Conservation (phyloP, 2,113 vertebrate species). For the Prochilodus magdalenae region DNA sequence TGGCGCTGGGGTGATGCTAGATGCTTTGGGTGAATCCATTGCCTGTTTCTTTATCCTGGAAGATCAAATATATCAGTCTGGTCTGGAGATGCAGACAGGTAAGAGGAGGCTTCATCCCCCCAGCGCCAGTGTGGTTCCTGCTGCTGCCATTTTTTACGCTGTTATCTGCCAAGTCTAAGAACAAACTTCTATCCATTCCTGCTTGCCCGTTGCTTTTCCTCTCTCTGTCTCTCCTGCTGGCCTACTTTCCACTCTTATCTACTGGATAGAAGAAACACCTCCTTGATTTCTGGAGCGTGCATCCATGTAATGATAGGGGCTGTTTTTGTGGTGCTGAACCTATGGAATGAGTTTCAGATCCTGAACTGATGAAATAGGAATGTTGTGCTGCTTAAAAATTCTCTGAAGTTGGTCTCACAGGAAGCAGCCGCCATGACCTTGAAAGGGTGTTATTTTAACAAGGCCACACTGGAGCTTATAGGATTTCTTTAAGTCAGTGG, state of each 20-base stretch:
- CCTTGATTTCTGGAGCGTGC: background rate
- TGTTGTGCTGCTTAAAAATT: constrained; percentile 17
- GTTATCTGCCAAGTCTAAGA: background rate
- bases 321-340: background rate
- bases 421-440: constrained; percentile 30
- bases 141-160: background rate
- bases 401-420: constrained; percentile 2
- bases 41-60: constrained; percentile 30
- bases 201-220: background rate
- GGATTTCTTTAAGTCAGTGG: constrained; percentile 10
- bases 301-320: background rate
- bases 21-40: constrained; percentile 41
- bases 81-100: background rate
- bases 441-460: constrained; percentile 10
- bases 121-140: background rate
- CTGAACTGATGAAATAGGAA: background rate
- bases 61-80: constrained; percentile 43
- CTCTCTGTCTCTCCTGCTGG: background rate
- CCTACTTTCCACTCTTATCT: background rate
- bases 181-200: background rate
- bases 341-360: background rate
- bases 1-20: constrained; percentile 64
- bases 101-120: constrained; percentile 5
- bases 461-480: background rate
- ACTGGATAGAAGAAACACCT: background rate